These are phyloP conservation scores for Drosophila neonasuta DNA, from an alignment of 2,888 invertebrate species.

Conservation along the genomic window DNA sequence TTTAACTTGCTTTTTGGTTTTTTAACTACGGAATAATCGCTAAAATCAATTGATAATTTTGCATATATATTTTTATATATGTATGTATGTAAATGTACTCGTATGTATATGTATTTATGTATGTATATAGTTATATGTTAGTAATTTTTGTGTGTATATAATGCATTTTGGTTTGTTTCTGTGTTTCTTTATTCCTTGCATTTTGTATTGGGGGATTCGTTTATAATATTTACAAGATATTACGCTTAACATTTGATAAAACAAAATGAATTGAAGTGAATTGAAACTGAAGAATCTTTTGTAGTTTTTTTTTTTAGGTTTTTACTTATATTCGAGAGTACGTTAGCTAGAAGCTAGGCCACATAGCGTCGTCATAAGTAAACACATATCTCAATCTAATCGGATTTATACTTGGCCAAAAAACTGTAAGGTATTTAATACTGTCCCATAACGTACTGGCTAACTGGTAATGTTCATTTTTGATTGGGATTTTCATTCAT, in stretches of 20 bases:
- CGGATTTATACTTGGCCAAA: conserved; percentile 15
- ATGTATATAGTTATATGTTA: conserved; percentile 28
- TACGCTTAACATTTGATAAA: conserved; percentile 49
- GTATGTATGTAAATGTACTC: conserved; percentile 27
- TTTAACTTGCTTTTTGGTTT: conserved; percentile 13
- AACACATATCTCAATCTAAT: conserved; percentile 13
- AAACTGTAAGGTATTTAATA: conserved; percentile 41
- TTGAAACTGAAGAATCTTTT: conserved; percentile 2
- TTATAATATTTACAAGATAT: conserved; percentile 51
- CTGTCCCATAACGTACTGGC: conserved; percentile 37
- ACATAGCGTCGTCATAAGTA: conserved; percentile 23
- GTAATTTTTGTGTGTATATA: conserved; percentile 36
- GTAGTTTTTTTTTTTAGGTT: not conserved
- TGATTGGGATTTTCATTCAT: conserved; percentile 2
- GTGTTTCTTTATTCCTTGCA: conserved; percentile 13
- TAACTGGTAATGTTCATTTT: conserved; percentile 32
- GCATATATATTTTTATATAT: conserved; percentile 51
- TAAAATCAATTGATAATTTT: conserved; percentile 72
- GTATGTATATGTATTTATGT: conserved; percentile 32
- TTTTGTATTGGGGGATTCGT: conserved; percentile 62
- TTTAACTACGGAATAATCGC: conserved; percentile 61
- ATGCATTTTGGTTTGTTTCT: conserved; percentile 33
- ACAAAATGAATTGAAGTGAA: conserved; percentile 16
- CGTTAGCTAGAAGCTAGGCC: conserved; percentile 27
- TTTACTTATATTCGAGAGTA: conserved; percentile 21